phyloP scores from a whole-genome alignment of 2,888 invertebrate genomes.

The Stenodera caucasica region DNA sequence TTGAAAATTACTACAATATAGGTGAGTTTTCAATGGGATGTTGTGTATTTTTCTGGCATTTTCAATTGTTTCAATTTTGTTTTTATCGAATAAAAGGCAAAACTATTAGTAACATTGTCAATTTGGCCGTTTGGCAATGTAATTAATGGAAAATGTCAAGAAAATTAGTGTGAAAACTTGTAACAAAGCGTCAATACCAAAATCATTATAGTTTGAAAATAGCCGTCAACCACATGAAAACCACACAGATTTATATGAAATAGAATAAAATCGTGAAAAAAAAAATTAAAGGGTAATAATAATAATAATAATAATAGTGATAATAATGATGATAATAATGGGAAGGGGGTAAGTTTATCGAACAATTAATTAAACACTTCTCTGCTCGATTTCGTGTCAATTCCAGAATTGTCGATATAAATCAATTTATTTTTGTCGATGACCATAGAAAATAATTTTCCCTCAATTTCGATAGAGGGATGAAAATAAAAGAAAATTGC shows the following conservation, averaged over 20 bases:
- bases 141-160: conserved; percentile 17
- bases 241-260: not conserved
- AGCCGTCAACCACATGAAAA: not conserved
- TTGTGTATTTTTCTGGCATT: no score
- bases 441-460: no score
- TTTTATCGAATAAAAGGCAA: conserved; percentile 16
- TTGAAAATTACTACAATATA: no score
- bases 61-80: conserved; percentile 27
- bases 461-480: no score
- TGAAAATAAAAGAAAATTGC: not conserved
- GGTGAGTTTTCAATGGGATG: no score
- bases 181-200: conserved; percentile 22
- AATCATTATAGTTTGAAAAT: no score
- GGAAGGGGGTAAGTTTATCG: conserved; percentile 16
- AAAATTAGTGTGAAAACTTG: conserved; percentile 15
- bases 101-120: conserved; percentile 14
- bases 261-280: not conserved
- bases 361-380: not conserved
- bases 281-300: no score
- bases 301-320: not conserved
- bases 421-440: conserved; percentile 1
- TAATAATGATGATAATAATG: not conserved
- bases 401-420: not conserved
- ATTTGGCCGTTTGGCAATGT: not conserved
- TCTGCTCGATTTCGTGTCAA: conserved; percentile 1